These are phyloP conservation scores for Uloborus plumipes DNA, from an alignment of 2,888 invertebrate species.

Conservation along the genomic window DNA sequence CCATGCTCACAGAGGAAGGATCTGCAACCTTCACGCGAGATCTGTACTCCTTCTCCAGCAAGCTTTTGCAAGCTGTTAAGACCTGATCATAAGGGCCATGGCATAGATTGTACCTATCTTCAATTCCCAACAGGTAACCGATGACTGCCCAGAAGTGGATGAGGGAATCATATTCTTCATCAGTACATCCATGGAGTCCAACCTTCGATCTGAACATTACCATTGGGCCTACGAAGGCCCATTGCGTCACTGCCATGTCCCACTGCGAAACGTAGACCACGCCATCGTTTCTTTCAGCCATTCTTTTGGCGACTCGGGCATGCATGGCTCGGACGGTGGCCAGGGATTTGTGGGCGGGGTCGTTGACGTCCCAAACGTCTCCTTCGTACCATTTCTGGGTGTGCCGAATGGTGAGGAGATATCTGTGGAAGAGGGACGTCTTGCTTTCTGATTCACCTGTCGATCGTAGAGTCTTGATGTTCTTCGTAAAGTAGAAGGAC, in stretches of 20 bases:
- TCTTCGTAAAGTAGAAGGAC: conserved; percentile 64
- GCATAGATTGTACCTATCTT: conserved; percentile 74
- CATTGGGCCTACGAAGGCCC: conserved; percentile 86
- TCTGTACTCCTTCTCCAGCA: conserved; percentile 50
- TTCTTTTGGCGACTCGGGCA: conserved; percentile 51
- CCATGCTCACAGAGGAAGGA: conserved; percentile 42
- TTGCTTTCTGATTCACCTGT: conserved; percentile 65
- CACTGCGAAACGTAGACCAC: conserved; percentile 79
- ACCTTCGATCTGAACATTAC: conserved; percentile 77
- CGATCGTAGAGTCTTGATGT: conserved; percentile 55
- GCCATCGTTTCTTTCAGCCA: conserved; percentile 34
- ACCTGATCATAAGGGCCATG: conserved; percentile 53
- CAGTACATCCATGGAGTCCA: conserved; percentile 75
- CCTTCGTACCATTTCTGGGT: conserved; percentile 84
- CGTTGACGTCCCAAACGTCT: conserved; percentile 73
- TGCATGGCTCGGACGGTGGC: conserved; percentile 60
- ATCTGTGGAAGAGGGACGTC: conserved; percentile 77
- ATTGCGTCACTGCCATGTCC: conserved; percentile 88
- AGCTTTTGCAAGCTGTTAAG: conserved; percentile 18
- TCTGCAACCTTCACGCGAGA: conserved; percentile 8
- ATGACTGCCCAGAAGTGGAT: conserved; percentile 88
- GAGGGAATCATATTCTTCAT: conserved; percentile 81
- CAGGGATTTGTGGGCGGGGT: conserved; percentile 38
- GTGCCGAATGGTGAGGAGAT: conserved; percentile 84
- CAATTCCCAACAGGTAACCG: conserved; percentile 85